Evolutionary conservation across 1,140 invertebrate genomes (phyloP).

Genomic region (Achatina immaculata): DNA sequence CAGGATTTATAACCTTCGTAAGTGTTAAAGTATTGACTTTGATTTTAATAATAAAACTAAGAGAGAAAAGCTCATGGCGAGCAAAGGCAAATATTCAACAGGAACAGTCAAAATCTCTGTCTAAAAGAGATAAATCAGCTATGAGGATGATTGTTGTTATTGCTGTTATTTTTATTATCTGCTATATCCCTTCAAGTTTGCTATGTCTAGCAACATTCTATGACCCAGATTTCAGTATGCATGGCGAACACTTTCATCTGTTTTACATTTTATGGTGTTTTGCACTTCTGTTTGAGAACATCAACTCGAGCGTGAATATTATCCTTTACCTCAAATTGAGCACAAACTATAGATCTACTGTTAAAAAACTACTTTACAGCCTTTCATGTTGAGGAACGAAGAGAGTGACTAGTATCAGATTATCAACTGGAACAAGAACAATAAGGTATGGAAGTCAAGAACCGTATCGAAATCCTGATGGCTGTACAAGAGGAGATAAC

Average conservation of each 20-base stretch:
- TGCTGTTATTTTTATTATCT: background rate
- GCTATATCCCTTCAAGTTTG: background rate
- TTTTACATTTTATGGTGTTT: background rate
- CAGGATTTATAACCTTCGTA: background rate
- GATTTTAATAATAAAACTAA: background rate
- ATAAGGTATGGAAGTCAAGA: no score
- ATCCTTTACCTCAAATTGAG: background rate
- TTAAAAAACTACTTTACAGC: no score
- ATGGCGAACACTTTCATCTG: background rate
- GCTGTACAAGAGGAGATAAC: no score
- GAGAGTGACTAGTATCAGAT: no score
- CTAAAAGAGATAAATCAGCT: background rate
- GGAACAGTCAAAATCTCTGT: background rate
- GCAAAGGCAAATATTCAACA: background rate
- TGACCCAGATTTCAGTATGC: background rate
- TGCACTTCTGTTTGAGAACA: background rate
- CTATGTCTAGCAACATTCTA: background rate
- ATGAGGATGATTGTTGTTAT: background rate
- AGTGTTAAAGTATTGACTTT: background rate
- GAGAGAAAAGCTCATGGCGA: background rate
- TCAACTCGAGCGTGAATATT: conserved; percentile 14
- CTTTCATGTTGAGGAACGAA: no score
- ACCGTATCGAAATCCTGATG: no score
- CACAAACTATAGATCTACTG: background rate
- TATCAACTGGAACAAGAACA: no score